Evolutionary conservation across 1,140 invertebrate genomes (phyloP).

Genomic region (Dufourea novaeangliae): DNA sequence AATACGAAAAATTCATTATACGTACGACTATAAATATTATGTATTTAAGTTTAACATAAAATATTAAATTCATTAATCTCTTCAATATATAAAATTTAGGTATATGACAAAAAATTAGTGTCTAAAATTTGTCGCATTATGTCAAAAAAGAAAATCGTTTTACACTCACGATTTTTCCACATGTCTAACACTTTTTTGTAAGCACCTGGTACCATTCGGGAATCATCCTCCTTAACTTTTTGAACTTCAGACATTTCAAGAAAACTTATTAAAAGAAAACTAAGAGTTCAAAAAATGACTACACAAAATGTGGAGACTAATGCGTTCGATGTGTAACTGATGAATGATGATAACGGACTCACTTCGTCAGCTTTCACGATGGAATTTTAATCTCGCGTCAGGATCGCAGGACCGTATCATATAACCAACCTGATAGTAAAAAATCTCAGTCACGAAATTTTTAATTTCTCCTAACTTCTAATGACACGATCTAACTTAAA

Average conservation of each 20-base stretch:
- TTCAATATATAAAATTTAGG: neutral
- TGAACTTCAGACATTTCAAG: constrained; percentile 48
- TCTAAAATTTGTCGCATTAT: neutral
- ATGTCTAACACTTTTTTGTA: constrained; percentile 64
- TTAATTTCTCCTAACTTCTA: neutral
- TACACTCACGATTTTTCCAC: constrained; percentile 70
- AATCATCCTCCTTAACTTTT: constrained; percentile 25
- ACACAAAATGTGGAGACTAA: neutral
- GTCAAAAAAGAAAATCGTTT: neutral
- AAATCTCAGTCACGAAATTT: constrained; percentile 14
- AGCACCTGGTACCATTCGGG: constrained; percentile 53
- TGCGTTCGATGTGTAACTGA: constrained; percentile 40
- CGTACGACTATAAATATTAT: too few relatives aligned
- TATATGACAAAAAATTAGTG: neutral
- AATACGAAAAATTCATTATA: too few relatives aligned
- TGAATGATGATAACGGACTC: constrained; percentile 55
- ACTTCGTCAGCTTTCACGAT: constrained; percentile 51
- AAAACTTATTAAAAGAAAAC: too few relatives aligned
- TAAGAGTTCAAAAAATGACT: too few relatives aligned
- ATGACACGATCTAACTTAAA: too few relatives aligned
- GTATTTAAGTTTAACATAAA: too few relatives aligned
- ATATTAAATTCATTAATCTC: too few relatives aligned
- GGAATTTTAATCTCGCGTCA: constrained; percentile 51
- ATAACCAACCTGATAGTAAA: constrained; percentile 32
- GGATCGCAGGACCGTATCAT: constrained; percentile 54